Evolutionary conservation across 2,113 vertebrate species (phyloP).

Genomic region (Daboia siamensis): DNA sequence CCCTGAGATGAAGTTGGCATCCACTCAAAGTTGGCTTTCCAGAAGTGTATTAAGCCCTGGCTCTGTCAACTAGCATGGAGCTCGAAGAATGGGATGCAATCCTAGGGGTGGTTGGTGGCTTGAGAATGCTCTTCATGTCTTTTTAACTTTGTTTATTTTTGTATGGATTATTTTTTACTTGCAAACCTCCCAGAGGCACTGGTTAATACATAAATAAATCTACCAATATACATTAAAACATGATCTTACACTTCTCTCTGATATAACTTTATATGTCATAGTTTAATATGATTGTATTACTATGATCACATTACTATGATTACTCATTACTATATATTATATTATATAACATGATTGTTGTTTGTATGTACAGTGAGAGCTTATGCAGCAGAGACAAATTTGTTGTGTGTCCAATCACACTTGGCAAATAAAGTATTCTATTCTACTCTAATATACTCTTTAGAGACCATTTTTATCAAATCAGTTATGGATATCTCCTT

Average conservation of each 20-base stretch:
- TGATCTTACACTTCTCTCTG: not conserved
- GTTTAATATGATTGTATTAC: not conserved
- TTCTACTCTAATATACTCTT: not conserved
- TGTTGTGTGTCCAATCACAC: not conserved
- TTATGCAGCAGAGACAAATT: not conserved
- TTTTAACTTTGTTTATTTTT: not conserved
- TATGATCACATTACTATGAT: not conserved
- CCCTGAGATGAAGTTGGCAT: not conserved
- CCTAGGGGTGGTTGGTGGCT: not conserved
- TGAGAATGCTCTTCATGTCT: not conserved
- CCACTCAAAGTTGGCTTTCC: not conserved
- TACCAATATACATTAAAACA: not conserved
- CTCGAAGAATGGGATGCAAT: not conserved
- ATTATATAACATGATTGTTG: not conserved
- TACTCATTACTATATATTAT: not conserved
- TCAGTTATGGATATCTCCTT: not conserved
- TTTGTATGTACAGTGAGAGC: not conserved
- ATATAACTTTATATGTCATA: not conserved
- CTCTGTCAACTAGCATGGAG: not conserved
- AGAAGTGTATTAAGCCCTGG: not conserved
- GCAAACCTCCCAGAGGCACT: not conserved
- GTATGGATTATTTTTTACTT: not conserved
- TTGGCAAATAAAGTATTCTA: not conserved
- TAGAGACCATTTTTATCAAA: not conserved
- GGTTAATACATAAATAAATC: not conserved